A percentile compares a stretch with the other conserved stretches of the same genome.
phyloP scores from a whole-genome alignment of 2,888 invertebrate species.

The Apamea epomidion region DNA sequence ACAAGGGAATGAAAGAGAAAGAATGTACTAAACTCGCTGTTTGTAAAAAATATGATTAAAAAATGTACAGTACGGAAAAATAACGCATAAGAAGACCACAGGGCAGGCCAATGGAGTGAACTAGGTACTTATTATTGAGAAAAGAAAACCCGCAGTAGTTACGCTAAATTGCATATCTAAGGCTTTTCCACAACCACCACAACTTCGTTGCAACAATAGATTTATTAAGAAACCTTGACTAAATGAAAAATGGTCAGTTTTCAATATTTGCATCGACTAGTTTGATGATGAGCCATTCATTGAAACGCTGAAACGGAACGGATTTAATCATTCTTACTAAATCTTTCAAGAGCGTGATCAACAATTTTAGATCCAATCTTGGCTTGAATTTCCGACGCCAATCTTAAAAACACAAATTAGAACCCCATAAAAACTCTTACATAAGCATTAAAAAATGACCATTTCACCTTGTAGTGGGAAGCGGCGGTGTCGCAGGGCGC shows the following conservation, averaged over 20 bases:
- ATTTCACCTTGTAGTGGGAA: constrained; percentile 62
- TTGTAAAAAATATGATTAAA: background rate
- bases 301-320: background rate
- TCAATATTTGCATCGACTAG: background rate
- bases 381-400: background rate
- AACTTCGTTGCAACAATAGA: background rate
- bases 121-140: constrained; percentile 9
- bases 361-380: background rate
- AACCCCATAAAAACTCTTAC: constrained; percentile 60
- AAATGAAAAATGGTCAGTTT: background rate
- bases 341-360: background rate
- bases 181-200: background rate
- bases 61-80: background rate
- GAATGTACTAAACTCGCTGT: background rate
- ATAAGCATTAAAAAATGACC: constrained; percentile 68
- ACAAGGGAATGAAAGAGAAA: background rate
- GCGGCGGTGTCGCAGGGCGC: constrained; percentile 67
- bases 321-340: background rate
- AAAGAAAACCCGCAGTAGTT: background rate
- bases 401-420: constrained; percentile 21
- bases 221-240: background rate
- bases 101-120: background rate
- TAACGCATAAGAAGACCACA: background rate
- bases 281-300: constrained; percentile 2
- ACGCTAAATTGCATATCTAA: background rate